Conservation (phyloP, 2,888 invertebrate genomes). For the Nomada goodeniana region DNA sequence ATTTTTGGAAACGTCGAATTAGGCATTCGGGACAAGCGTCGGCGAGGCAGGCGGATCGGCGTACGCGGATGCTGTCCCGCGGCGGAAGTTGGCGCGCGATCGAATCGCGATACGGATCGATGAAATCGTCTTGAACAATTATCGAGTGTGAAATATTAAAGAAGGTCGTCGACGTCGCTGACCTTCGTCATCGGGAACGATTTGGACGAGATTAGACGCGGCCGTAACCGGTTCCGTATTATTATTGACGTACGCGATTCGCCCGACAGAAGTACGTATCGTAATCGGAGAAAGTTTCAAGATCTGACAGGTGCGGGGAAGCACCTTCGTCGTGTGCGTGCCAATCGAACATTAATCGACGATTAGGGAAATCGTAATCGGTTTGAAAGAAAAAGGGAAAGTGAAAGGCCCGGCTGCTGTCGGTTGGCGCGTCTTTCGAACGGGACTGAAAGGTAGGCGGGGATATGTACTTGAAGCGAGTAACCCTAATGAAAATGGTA, state of each 20-base stretch:
- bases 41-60: constrained; percentile 1
- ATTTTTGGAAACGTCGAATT: constrained; percentile 73
- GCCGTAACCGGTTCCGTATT: background rate
- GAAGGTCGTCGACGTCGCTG: constrained; percentile 56
- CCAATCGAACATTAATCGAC: background rate
- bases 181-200: constrained; percentile 44
- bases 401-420: background rate
- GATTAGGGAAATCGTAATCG: background rate
- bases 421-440: background rate
- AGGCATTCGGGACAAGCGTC: constrained; percentile 67
- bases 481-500: constrained; percentile 38
- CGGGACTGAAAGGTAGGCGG: constrained; percentile 23
- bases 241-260: background rate
- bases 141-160: constrained; percentile 55
- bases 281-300: background rate
- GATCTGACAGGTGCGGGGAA: too few species aligned
- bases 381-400: background rate
- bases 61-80: constrained; percentile 15
- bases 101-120: constrained; percentile 20
- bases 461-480: background rate
- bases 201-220: constrained; percentile 23
- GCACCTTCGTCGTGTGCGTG: too few species aligned
- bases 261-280: too few species aligned
- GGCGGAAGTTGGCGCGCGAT: constrained; percentile 14
- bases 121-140: constrained; percentile 10